Conservation (phyloP, 1,140 invertebrate species). For the Drosophila busckii region DNA sequence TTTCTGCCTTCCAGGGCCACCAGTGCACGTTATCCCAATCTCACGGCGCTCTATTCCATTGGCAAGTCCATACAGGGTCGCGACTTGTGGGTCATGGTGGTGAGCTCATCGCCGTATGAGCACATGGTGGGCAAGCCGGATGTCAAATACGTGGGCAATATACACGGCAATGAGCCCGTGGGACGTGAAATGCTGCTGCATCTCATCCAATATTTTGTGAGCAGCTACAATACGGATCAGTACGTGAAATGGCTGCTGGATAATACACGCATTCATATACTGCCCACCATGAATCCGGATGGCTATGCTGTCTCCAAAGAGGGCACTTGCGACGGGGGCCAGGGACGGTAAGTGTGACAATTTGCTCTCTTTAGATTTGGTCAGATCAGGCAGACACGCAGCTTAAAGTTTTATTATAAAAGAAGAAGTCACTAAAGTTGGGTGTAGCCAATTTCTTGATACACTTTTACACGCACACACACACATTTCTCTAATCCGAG, state of each 20-base stretch:
- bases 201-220: slow-evolving; percentile 92
- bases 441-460: too few species aligned
- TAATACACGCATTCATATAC: slow-evolving; percentile 93
- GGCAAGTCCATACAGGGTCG: slow-evolving; percentile 94
- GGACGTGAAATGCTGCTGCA: slow-evolving; percentile 92
- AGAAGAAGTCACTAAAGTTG: too few species aligned
- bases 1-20: slow-evolving; percentile 80
- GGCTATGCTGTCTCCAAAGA: slow-evolving; percentile 92
- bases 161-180: slow-evolving; percentile 94
- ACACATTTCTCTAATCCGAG: too few species aligned
- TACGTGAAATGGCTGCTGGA: slow-evolving; percentile 92
- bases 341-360: slow-evolving; percentile 84
- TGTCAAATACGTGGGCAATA: slow-evolving; percentile 95
- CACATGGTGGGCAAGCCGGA: slow-evolving; percentile 95
- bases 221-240: slow-evolving; percentile 87
- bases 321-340: slow-evolving; percentile 90
- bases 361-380: too few species aligned
- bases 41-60: slow-evolving; percentile 93
- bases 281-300: slow-evolving; percentile 96
- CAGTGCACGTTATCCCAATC: slow-evolving; percentile 88
- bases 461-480: too few species aligned
- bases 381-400: too few species aligned
- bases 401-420: too few species aligned
- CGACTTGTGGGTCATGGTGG: slow-evolving; percentile 96
- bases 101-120: slow-evolving; percentile 92